Evolutionary conservation across 1,140 invertebrate genomes (phyloP), one percentile per base, ranked within the genome.

Genomic region (Tribolium madens): DNA sequence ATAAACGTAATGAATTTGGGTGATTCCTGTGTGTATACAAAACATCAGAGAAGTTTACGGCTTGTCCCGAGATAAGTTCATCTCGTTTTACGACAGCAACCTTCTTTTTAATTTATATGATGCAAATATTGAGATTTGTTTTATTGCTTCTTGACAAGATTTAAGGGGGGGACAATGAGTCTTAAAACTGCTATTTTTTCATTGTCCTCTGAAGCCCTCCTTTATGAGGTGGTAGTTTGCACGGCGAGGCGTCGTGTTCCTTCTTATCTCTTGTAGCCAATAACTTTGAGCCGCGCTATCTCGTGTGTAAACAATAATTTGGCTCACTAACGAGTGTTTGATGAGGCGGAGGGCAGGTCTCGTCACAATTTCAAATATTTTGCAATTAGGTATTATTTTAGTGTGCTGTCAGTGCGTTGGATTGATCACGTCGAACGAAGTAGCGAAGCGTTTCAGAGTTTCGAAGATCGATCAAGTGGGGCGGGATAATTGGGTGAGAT

Each of bases 81-180:
- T 57, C 52, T 57, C 15, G 52, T 53, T 73, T 73, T 73, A 73
- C 52, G 48, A 31, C 17, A 21, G 18, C 71, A 73, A 52, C 26
- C 26, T 52, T 33, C 52, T 73, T 52, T 52, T 26, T 73, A 73
- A 73, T 73, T 73, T 73, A 52, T 73, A 73, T 57, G 71, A 73
- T 73, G 71, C 71, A 73, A 73, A 73, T 73, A 31, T 73, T 52
- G 17, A 52, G 71, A 73, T 73, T 73, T 73, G 71, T 57, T 73
- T 73, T 73, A 73, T 73, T 73, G 48, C 47, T 33, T 73, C 53
- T 73, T 73, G 31, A 53, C 71, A 73, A 52, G 52, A 18, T 73
- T 53, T 73, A 73, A n/a, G n/a, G n/a, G n/a, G n/a, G n/a, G n/a
- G n/a, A n/a, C n/a, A n/a, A n/a, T n/a, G n/a, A n/a, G n/a, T n/a